Evolutionary conservation across 2,113 vertebrate species (phyloP), one percentile per base, ranked within the genome.

Genomic region (Neogobius melanostomus): DNA sequence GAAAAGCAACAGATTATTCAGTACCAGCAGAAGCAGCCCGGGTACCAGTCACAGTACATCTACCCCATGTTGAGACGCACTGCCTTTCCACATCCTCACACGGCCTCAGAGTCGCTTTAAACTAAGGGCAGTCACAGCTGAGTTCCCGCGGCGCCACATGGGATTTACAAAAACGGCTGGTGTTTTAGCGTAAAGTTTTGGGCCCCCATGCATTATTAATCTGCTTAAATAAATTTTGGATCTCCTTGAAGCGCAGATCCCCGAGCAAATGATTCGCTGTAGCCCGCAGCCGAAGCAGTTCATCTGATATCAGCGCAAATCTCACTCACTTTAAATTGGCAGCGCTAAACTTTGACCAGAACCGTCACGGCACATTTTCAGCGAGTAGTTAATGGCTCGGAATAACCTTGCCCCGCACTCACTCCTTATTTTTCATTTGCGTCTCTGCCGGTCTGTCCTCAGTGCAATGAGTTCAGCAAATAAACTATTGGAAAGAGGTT

Each of bases 61-160:
- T 11, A 54, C 2, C 53, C 10, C 53, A 28, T 28, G 10, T 28
- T 11, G 7, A 56, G n/a, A 56, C 1, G 4, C 53, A 21, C 53
- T 12, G 53, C 17, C 17, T 56, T 72, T 80, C 78, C 82, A 82
- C 71, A 54, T 82, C 66, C 47, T 64, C 68, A 62, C 51, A 62
- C 72, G 65, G 81, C 83, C 71, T 82, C 59, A 1, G 69, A 85
- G 82, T 85, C 68, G 82, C 85, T 85, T 77, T 57, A 56, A 75
- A 78, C 72, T 77, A 66, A 81, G 73, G 78, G 80, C 82, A 84
- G 82, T 81, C 81, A 67, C 81, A 69, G 80, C 69, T 79, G 82
- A 83, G 74, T 75, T 82, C 63, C 68, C 69, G 75, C 66, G 80
- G 77, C 81, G 72, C 78, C 78, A 64, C 72, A 80, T n/a, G 71